These are phyloP conservation scores for Formica selysi DNA, from an alignment of 1,140 invertebrate genomes.

Conservation along the genomic window DNA sequence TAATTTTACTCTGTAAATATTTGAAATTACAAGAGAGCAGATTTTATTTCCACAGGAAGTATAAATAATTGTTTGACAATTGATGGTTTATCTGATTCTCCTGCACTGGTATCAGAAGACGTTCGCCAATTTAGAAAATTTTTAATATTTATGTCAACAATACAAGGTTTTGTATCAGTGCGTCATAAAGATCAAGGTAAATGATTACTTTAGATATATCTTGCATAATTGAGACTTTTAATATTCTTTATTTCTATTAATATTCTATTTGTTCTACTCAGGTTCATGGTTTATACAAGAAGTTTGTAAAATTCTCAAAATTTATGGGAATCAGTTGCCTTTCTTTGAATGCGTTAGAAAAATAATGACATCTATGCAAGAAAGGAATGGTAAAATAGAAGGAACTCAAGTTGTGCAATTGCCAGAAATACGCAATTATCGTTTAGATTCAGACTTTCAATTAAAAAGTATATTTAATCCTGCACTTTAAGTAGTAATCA, in stretches of 20 bases:
- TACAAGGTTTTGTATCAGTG: constrained; percentile 70
- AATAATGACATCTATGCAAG: constrained; percentile 54
- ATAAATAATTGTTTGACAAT: constrained; percentile 35
- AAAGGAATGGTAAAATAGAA: constrained; percentile 51
- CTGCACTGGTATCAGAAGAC: neutral
- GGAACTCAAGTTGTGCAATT: constrained; percentile 55
- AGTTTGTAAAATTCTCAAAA: constrained; percentile 73
- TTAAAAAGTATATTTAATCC: neutral
- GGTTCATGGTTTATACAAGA: constrained; percentile 79
- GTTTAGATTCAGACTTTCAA: constrained; percentile 60
- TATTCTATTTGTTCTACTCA: constrained; percentile 45
- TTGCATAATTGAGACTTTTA: neutral
- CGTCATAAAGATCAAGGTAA: constrained; percentile 73
- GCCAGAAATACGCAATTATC: constrained; percentile 59
- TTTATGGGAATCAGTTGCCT: constrained; percentile 24
- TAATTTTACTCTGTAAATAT: neutral
- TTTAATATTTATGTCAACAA: constrained; percentile 73
- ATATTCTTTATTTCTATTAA: neutral
- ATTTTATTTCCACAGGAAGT: constrained; percentile 51
- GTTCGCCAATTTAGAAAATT: constrained; percentile 61
- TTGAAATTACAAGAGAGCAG: neutral
- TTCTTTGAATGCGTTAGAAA: constrained; percentile 34
- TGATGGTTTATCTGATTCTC: constrained; percentile 45
- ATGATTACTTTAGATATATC: neutral
- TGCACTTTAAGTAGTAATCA: neutral